Evolutionary conservation across 2,113 vertebrate species (phyloP).

Genomic region (Coptodon bakossiorum): DNA sequence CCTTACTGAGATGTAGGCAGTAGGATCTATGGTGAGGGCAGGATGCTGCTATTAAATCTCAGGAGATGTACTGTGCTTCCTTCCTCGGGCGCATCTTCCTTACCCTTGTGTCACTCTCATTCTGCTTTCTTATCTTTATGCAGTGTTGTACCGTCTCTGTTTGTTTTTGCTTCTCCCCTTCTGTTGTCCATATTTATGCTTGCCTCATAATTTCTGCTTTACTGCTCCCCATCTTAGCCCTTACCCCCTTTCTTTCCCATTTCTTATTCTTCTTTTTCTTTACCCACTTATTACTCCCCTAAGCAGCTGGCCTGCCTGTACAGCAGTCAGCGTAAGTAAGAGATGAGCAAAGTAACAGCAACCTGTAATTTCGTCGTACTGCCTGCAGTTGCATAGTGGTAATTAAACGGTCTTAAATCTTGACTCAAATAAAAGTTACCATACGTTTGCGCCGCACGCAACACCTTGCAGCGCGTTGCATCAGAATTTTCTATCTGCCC

Average conservation of each 20-base stretch:
- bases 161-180: background rate
- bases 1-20: constrained; percentile 38
- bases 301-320: background rate
- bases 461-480: background rate
- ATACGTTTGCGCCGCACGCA: background rate
- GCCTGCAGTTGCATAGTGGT: background rate
- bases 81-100: background rate
- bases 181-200: background rate
- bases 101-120: background rate
- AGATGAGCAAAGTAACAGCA: background rate
- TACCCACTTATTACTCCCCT: background rate
- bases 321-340: background rate
- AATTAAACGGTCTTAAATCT: background rate
- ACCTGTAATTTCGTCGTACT: background rate
- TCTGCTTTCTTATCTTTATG: background rate
- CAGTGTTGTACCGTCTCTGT: background rate
- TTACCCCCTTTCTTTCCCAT: background rate
- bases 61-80: constrained; percentile 24
- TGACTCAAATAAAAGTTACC: background rate
- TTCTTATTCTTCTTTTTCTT: background rate
- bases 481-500: background rate
- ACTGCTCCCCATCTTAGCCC: background rate
- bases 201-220: background rate
- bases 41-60: constrained; percentile 40
- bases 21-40: constrained; percentile 22